Conservation (phyloP, 2,113 vertebrate genomes). For the Actenoides hombroni region DNA sequence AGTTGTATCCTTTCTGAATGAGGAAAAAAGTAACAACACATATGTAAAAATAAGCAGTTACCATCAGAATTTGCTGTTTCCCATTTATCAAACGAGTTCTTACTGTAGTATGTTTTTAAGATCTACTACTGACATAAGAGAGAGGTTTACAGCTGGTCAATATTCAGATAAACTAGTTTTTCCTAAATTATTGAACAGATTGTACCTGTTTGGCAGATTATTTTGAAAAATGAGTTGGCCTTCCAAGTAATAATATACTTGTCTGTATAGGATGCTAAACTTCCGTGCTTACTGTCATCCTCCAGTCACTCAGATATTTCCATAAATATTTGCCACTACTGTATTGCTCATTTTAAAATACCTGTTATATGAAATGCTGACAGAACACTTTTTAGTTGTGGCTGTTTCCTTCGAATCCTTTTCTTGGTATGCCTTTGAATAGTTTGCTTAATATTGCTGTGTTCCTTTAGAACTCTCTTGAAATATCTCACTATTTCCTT, state of each 20-base stretch:
- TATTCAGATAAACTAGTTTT: background rate
- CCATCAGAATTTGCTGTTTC: conserved; percentile 16
- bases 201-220: background rate
- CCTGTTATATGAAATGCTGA: background rate
- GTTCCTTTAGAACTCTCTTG: background rate
- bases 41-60: background rate
- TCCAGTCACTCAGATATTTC: background rate
- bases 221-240: conserved; percentile 8
- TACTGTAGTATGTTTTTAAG: conserved; percentile 4
- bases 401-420: background rate
- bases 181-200: background rate
- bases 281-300: background rate
- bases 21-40: conserved; percentile 20
- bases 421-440: background rate
- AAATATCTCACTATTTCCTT: background rate
- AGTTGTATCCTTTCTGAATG: background rate
- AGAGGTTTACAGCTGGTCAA: background rate
- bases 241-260: background rate
- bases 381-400: background rate
- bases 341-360: background rate
- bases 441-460: background rate
- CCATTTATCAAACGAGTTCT: conserved; percentile 39
- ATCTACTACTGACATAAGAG: background rate
- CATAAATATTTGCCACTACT: background rate
- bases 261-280: background rate